These are phyloP conservation scores for Aurelia aurita complex sp. Pacific DNA, from an alignment of 30 jellyfish, hydroid and myxozoan species.

Conservation along the genomic window DNA sequence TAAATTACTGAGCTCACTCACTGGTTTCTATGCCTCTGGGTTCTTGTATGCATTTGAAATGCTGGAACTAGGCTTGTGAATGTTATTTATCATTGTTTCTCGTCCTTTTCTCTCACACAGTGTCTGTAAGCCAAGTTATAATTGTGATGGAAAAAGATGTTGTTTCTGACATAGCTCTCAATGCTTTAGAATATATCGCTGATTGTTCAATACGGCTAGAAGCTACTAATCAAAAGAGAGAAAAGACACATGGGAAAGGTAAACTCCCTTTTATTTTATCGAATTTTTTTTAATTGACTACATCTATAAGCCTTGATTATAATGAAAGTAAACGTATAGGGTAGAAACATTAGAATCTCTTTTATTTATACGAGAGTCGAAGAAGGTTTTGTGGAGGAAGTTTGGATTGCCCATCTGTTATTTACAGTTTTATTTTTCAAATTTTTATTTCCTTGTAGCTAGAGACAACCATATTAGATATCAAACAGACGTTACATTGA, in stretches of 20 bases:
- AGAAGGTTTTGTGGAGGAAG: too few relatives aligned
- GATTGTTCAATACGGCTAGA: neutral
- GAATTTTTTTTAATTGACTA: neutral
- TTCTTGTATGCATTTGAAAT: too few relatives aligned
- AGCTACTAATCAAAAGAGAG: neutral
- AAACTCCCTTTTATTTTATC: too few relatives aligned
- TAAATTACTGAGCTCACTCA: too few relatives aligned
- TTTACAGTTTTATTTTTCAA: neutral
- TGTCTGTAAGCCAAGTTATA: neutral
- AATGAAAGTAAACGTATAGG: too few relatives aligned
- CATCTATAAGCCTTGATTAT: too few relatives aligned
- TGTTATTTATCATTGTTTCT: neutral
- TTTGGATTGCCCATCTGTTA: neutral
- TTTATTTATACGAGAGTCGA: too few relatives aligned
- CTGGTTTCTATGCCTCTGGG: too few relatives aligned
- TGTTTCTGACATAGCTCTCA: slow-evolving; percentile 22
- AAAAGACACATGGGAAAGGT: neutral
- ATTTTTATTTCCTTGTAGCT: neutral
- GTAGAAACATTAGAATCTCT: too few relatives aligned
- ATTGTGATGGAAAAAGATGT: slow-evolving; percentile 14
- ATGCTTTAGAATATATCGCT: slow-evolving; percentile 18
- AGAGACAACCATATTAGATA: neutral
- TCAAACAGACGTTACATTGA: slow-evolving; percentile 37
- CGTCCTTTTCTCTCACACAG: slow-evolving; percentile 1
- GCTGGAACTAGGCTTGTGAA: neutral